phyloP scores from a whole-genome alignment of 2,113 vertebrate species.

The Callospermophilus lateralis region DNA sequence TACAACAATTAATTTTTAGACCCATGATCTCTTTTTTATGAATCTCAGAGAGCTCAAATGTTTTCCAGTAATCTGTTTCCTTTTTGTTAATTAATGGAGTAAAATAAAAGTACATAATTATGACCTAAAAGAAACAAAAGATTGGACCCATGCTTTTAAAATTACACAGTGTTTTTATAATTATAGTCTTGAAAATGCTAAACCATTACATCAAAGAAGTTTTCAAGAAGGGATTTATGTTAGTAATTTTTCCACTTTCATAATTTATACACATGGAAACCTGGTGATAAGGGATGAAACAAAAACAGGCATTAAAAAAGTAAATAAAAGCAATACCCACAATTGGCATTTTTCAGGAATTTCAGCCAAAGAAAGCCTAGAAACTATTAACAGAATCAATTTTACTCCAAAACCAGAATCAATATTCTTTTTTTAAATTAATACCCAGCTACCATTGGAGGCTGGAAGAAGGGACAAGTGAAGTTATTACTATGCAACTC shows the following conservation, averaged over 20 bases:
- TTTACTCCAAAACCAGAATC: not conserved
- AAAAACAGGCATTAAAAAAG: not conserved
- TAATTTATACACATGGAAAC: not conserved
- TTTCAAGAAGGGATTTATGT: not conserved
- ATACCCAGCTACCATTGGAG: not conserved
- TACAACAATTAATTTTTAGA: not conserved
- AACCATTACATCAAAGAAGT: not conserved
- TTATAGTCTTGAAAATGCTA: not conserved
- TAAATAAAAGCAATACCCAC: not conserved
- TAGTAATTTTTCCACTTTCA: not conserved
- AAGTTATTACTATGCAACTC: not conserved
- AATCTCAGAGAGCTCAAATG: not conserved
- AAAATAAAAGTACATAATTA: not conserved
- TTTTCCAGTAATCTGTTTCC: not conserved
- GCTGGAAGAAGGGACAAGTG: not conserved
- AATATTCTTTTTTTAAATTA: not conserved
- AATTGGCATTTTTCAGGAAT: slow-evolving; percentile 5
- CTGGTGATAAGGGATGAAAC: not conserved
- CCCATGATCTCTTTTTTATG: not conserved
- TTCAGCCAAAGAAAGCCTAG: not conserved
- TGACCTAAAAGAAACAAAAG: slow-evolving; percentile 2
- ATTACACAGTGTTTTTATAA: not conserved
- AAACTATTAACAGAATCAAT: slow-evolving; percentile 12
- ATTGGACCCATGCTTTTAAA: not conserved
- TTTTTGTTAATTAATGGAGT: not conserved